A percentile compares a stretch with the other conserved stretches of the same genome.
These are phyloP conservation scores for Cepaea nemoralis DNA, from an alignment of 1,140 invertebrate genomes.

Conservation along the genomic window DNA sequence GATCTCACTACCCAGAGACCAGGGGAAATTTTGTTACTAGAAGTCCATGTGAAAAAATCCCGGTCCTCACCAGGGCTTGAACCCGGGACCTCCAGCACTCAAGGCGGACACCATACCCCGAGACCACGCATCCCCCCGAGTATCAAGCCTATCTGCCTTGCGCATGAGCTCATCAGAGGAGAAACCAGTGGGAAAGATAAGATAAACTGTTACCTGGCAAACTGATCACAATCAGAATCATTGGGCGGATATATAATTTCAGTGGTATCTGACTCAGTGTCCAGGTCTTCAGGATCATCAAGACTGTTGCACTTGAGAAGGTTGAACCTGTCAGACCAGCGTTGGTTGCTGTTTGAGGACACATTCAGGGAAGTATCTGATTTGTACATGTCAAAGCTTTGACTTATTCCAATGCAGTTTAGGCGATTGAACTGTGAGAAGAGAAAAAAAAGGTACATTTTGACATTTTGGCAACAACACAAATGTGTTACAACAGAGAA, in stretches of 20 bases:
- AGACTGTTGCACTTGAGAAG: constrained; percentile 27
- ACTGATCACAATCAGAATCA: constrained; percentile 55
- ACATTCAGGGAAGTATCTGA: constrained; percentile 20
- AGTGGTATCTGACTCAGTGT: constrained; percentile 47
- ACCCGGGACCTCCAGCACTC: too few relatives aligned
- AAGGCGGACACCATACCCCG: too few relatives aligned
- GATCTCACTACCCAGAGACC: too few relatives aligned
- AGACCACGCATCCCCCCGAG: too few relatives aligned
- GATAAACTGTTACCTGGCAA: constrained; percentile 42
- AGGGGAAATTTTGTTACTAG: too few relatives aligned
- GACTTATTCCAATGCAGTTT: background rate
- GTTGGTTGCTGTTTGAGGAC: background rate
- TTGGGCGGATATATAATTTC: constrained; percentile 64
- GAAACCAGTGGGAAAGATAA: background rate
- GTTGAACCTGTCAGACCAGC: constrained; percentile 18
- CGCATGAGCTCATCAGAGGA: too few relatives aligned
- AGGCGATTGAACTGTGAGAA: background rate
- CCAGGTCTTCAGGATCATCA: constrained; percentile 58
- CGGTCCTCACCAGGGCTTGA: too few relatives aligned
- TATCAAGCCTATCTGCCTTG: too few relatives aligned
- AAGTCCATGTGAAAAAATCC: too few relatives aligned
- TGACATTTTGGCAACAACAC: too few relatives aligned
- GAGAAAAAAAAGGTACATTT: background rate
- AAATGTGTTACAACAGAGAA: too few relatives aligned
- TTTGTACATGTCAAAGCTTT: constrained; percentile 5